Evolutionary conservation across 2,888 invertebrate species (phyloP).

Genomic region (Pachymerium ferrugineum): DNA sequence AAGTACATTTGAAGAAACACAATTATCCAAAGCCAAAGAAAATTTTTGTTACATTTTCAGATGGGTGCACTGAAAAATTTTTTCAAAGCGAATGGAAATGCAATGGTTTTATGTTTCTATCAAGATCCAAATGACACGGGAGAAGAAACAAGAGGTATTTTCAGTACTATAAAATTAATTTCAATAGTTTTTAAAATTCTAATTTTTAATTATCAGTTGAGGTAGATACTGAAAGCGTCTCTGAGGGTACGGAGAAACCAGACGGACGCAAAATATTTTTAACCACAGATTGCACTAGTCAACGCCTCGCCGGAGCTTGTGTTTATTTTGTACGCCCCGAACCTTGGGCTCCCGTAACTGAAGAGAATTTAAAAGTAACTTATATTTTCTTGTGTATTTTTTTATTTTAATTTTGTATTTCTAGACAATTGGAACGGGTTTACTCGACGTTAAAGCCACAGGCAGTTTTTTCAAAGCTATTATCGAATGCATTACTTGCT

Average conservation of each 20-base stretch:
- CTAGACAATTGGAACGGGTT: slow-evolving; percentile 62
- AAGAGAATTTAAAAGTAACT: slow-evolving; percentile 23
- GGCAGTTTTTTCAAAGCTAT: slow-evolving; percentile 79
- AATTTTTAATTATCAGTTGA: neutral
- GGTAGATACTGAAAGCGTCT: neutral
- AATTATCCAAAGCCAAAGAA: no score
- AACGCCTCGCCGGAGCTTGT: neutral
- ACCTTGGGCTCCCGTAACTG: neutral
- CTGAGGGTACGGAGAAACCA: neutral
- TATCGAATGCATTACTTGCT: slow-evolving; percentile 78
- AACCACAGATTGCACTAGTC: neutral
- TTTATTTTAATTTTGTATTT: neutral
- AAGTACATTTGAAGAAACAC: no score
- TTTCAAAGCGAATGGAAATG: slow-evolving; percentile 20
- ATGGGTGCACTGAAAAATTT: neutral
- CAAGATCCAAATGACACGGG: slow-evolving; percentile 18
- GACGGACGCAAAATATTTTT: neutral
- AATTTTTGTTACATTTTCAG: no score
- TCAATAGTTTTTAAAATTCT: neutral
- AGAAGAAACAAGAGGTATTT: neutral
- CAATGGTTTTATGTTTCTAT: neutral
- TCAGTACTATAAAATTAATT: neutral
- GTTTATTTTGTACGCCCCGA: slow-evolving; percentile 26
- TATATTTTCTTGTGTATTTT: neutral
- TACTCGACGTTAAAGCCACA: slow-evolving; percentile 64